Conservation (phyloP, 2,113 vertebrate species). For the Macquaria ambigua region DNA sequence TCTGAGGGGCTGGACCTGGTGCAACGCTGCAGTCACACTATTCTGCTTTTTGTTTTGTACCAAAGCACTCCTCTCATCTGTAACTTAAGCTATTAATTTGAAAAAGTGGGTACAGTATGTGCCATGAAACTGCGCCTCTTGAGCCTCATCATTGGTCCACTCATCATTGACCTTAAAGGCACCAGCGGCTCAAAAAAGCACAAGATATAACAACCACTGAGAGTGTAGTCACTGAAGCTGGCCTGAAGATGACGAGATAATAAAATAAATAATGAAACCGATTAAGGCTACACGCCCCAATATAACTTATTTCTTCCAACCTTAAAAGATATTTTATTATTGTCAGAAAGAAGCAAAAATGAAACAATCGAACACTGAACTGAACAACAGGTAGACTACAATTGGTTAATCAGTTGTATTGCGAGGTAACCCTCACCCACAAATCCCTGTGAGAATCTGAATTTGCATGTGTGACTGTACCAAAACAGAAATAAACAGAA, state of each 20-base stretch:
- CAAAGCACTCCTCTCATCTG: background rate
- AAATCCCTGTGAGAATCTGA: background rate
- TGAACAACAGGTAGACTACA: background rate
- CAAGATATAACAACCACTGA: background rate
- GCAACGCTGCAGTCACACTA: background rate
- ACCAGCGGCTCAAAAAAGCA: background rate
- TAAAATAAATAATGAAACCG: background rate
- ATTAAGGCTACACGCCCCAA: background rate
- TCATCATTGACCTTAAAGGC: background rate
- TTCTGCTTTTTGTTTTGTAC: background rate
- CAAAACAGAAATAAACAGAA: background rate
- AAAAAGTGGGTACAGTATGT: background rate
- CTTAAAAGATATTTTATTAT: background rate
- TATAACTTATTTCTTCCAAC: background rate
- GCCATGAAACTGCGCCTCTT: background rate
- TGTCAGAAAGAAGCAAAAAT: background rate
- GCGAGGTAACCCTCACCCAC: background rate
- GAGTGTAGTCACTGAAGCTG: background rate
- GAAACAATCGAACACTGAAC: background rate
- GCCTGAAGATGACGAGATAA: background rate
- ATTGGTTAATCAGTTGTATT: background rate
- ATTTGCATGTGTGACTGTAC: background rate
- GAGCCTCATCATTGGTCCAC: no score
- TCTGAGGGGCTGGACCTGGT: conserved; percentile 19
- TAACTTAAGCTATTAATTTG: conserved; percentile 15